phyloP scores from a whole-genome alignment of 2,113 vertebrate species.

The Catharus bicknelli region DNA sequence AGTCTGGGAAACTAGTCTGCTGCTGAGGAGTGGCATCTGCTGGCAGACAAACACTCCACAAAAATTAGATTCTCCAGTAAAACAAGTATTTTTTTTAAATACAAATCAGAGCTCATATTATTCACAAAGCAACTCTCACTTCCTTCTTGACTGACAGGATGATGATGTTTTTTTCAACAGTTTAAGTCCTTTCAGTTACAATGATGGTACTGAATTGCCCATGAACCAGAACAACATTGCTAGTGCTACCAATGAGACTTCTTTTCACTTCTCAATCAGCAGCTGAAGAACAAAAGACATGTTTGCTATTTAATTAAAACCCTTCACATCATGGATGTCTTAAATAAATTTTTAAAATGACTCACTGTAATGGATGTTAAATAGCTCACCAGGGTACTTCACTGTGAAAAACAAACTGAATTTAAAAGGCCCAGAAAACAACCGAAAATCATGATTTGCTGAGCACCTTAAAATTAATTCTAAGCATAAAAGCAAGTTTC shows the following conservation, averaged over 20 bases:
- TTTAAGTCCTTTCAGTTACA: neutral
- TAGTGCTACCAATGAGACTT: neutral
- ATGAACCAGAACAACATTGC: neutral
- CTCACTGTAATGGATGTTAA: neutral
- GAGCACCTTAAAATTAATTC: neutral
- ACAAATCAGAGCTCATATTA: neutral
- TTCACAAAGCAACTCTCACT: neutral
- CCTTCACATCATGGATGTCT: neutral
- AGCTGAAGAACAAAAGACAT: neutral
- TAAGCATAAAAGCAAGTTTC: neutral
- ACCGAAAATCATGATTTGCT: neutral
- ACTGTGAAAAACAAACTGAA: neutral
- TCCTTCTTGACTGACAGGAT: neutral
- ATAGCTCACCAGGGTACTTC: neutral
- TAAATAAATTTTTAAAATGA: neutral
- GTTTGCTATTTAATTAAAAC: neutral
- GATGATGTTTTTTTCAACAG: neutral
- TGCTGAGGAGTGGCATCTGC: slow-evolving; percentile 23
- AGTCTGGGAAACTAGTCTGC: neutral
- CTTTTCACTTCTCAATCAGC: neutral
- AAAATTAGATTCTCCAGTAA: neutral
- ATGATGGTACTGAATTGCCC: neutral
- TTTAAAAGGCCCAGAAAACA: neutral
- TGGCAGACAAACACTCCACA: neutral
- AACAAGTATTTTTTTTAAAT: neutral